phyloP scores from a whole-genome alignment of 35 echinoderm and acorn worm species.

The Ophioderma brevispina region DNA sequence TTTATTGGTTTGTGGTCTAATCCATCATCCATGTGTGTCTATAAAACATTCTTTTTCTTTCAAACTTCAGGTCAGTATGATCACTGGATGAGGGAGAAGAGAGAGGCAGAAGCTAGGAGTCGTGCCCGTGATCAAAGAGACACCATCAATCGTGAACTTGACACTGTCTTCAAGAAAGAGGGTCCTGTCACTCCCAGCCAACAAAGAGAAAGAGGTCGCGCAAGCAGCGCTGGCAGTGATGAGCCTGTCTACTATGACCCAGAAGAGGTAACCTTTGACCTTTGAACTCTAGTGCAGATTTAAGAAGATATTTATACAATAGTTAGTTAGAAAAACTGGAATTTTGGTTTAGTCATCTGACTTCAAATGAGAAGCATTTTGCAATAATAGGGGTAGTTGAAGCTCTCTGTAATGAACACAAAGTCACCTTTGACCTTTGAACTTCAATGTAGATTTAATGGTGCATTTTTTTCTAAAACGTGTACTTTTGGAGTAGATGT shows the following conservation, averaged over 20 bases:
- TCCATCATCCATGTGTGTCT: too few species aligned
- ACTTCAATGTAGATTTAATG: background rate
- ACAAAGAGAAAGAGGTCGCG: background rate
- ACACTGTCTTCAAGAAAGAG: slow-evolving; percentile 42
- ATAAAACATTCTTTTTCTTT: too few species aligned
- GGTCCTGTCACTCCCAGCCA: slow-evolving; percentile 64
- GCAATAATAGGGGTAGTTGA: too few species aligned
- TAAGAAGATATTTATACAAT: too few species aligned
- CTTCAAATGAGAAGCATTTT: too few species aligned
- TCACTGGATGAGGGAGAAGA: slow-evolving; percentile 35
- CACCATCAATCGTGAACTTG: slow-evolving; percentile 50
- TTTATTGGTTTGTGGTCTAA: too few species aligned
- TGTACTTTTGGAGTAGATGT: too few species aligned
- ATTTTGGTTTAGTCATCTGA: too few species aligned
- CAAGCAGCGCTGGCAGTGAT: background rate
- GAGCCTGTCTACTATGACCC: slow-evolving; percentile 44
- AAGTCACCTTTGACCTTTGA: slow-evolving; percentile 18
- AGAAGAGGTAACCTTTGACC: slow-evolving; percentile 43
- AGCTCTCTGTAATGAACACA: slow-evolving; percentile 44
- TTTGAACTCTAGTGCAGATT: background rate
- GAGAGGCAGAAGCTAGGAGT: slow-evolving; percentile 29
- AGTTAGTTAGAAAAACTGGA: too few species aligned
- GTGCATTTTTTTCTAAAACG: too few species aligned
- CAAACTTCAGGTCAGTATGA: slow-evolving; percentile 50
- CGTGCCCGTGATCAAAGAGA: slow-evolving; percentile 47